Percentiles rank a stretch among this genome's conserved stretches.
phyloP scores from a whole-genome alignment of 2,113 vertebrate genomes.

The Gopherus flavomarginatus region DNA sequence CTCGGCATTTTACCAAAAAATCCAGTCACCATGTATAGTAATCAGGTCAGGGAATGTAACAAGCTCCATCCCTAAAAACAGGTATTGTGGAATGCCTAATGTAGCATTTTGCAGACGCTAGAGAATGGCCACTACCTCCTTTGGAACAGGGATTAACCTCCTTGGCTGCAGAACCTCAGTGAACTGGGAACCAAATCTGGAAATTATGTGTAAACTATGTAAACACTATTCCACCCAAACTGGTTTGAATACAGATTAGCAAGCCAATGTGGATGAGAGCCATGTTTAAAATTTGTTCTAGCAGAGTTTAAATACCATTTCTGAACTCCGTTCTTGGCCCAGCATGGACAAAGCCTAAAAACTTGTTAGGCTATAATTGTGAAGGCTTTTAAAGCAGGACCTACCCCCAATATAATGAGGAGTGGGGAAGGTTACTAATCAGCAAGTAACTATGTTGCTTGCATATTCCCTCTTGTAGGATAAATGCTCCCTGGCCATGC shows the following conservation, averaged over 20 bases:
- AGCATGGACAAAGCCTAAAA: background rate
- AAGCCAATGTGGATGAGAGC: background rate
- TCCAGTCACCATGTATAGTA: background rate
- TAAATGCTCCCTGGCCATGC: background rate
- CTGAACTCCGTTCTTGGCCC: background rate
- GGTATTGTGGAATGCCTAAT: fast-evolving
- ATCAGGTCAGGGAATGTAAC: background rate
- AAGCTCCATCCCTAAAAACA: background rate
- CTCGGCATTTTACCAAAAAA: background rate
- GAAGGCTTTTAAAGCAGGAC: background rate
- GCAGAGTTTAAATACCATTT: background rate
- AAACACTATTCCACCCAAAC: background rate
- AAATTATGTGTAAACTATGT: background rate
- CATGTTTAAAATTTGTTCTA: background rate
- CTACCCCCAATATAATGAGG: background rate
- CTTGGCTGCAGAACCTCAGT: background rate
- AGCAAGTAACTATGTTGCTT: background rate
- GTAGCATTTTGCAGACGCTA: background rate
- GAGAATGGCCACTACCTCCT: background rate
- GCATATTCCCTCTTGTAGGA: background rate
- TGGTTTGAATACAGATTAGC: background rate
- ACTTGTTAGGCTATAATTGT: background rate
- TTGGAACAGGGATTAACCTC: fast-evolving
- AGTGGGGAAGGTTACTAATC: background rate
- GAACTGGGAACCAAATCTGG: background rate